These are phyloP conservation scores for Deilephila porcellus DNA, from an alignment of 2,888 invertebrate species.

Conservation along the genomic window DNA sequence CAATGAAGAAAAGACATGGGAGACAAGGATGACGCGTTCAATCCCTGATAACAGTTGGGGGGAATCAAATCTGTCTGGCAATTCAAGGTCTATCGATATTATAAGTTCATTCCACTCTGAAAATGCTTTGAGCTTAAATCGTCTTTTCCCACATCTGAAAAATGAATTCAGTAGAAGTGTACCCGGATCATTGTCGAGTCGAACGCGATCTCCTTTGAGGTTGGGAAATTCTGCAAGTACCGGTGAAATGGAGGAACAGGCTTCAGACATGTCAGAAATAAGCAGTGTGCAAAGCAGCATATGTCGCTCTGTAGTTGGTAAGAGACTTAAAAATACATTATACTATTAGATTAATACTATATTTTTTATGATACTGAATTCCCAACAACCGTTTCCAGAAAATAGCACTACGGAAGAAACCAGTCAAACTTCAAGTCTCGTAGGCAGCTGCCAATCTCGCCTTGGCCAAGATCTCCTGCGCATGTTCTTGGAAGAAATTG, in stretches of 20 bases:
- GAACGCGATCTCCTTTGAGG: conserved; percentile 62
- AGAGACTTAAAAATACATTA: conserved; percentile 38
- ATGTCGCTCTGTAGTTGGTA: conserved; percentile 83
- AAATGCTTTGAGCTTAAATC: conserved; percentile 84
- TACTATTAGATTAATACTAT: no score
- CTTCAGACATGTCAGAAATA: conserved; percentile 80
- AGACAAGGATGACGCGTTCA: conserved; percentile 87
- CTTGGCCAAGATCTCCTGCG: conserved; percentile 94
- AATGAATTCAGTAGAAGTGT: conserved; percentile 77
- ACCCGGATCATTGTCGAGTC: conserved; percentile 70
- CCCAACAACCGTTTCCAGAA: conserved; percentile 51
- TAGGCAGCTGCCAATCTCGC: conserved; percentile 80
- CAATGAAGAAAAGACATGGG: conserved; percentile 53
- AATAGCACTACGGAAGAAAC: conserved; percentile 72
- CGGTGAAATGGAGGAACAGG: conserved; percentile 76
- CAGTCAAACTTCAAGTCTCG: conserved; percentile 72
- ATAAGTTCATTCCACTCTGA: conserved; percentile 84
- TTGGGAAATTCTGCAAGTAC: conserved; percentile 56
- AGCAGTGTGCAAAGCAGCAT: conserved; percentile 85
- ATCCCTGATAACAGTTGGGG: conserved; percentile 89
- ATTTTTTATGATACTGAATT: not conserved
- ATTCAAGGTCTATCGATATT: conserved; percentile 87
- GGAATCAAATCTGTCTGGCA: conserved; percentile 76
- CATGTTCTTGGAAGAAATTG: conserved; percentile 96
- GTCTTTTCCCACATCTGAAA: conserved; percentile 86